These are phyloP conservation scores for Actinostola sp. DNA, from an alignment of 92 coral and sea anemone genomes.

Conservation along the genomic window DNA sequence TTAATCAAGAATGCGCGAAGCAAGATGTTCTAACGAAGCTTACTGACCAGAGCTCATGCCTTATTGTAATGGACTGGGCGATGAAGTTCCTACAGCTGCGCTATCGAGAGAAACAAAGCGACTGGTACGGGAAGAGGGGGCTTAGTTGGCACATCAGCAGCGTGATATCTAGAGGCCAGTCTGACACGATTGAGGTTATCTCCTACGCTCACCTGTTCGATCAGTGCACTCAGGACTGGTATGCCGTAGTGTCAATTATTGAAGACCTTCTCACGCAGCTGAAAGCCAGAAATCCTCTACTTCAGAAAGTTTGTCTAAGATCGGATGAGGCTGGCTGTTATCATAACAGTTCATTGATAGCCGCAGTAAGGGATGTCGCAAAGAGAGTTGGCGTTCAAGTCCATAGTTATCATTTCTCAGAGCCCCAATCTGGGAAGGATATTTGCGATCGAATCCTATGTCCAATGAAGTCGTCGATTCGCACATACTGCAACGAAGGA, in stretches of 20 bases:
- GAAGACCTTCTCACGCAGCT: conserved; percentile 66
- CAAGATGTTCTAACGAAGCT: conserved; percentile 59
- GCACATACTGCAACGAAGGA: conserved; percentile 73
- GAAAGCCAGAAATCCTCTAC: conserved; percentile 51
- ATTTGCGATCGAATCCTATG: conserved; percentile 75
- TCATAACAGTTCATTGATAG: conserved; percentile 67
- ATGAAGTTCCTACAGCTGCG: conserved; percentile 83
- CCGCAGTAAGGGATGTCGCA: conserved; percentile 62
- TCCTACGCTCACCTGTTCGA: conserved; percentile 77
- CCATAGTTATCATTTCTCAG: conserved; percentile 68
- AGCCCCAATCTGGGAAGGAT: conserved; percentile 79
- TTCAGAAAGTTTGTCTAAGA: conserved; percentile 56
- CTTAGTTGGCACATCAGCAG: conserved; percentile 80
- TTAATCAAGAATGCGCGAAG: conserved; percentile 71
- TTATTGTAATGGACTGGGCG: conserved; percentile 80
- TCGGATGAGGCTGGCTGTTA: conserved; percentile 84
- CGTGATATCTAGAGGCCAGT: conserved; percentile 44
- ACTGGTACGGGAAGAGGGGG: conserved; percentile 78
- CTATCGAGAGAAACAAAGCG: conserved; percentile 74
- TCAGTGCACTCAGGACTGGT: conserved; percentile 85
- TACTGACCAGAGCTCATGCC: conserved; percentile 57
- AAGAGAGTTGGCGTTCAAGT: conserved; percentile 58
- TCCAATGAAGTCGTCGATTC: conserved; percentile 72
- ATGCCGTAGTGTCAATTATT: conserved; percentile 67
- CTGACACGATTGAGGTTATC: conserved; percentile 52